A percentile compares a stretch with the other conserved stretches of the same genome.
Conservation (phyloP, 92 coral and sea anemone species). For the Pocillopora grandis region DNA sequence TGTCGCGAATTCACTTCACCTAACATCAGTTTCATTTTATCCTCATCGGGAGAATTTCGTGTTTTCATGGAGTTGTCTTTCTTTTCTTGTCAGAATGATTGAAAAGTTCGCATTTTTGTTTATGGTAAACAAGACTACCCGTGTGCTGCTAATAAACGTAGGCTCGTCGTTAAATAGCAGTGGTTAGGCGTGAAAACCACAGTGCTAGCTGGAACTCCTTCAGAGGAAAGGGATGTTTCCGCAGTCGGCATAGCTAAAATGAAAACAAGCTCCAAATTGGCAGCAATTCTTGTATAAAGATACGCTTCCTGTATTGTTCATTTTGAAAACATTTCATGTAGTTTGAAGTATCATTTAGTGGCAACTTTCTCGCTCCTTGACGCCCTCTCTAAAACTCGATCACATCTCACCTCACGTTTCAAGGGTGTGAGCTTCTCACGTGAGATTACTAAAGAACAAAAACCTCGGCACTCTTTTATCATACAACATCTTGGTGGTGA, state of each 20-base stretch:
- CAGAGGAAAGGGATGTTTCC: background rate
- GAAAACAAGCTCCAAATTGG: background rate
- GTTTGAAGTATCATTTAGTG: background rate
- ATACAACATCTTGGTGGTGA: slow-evolving; percentile 6
- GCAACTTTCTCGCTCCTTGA: background rate
- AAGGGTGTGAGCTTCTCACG: slow-evolving; percentile 2
- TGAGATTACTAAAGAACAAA: background rate
- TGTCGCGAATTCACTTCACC: background rate
- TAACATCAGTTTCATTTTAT: background rate
- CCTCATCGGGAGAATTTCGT: background rate
- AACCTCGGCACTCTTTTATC: slow-evolving; percentile 16
- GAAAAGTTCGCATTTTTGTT: background rate
- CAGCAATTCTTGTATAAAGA: slow-evolving; percentile 11
- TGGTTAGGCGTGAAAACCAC: slow-evolving; percentile 7
- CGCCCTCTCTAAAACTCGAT: background rate
- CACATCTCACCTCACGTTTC: background rate
- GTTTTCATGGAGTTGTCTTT: background rate
- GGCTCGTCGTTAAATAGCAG: background rate
- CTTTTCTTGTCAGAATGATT: background rate
- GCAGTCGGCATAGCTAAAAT: background rate
- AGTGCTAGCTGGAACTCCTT: slow-evolving; percentile 3
- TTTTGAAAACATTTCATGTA: slow-evolving; percentile 14
- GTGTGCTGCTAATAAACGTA: no score
- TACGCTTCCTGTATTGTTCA: slow-evolving; percentile 20
- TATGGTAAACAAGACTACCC: no score